Conservation (phyloP, 2,113 vertebrate species). For the Callospermophilus lateralis region DNA sequence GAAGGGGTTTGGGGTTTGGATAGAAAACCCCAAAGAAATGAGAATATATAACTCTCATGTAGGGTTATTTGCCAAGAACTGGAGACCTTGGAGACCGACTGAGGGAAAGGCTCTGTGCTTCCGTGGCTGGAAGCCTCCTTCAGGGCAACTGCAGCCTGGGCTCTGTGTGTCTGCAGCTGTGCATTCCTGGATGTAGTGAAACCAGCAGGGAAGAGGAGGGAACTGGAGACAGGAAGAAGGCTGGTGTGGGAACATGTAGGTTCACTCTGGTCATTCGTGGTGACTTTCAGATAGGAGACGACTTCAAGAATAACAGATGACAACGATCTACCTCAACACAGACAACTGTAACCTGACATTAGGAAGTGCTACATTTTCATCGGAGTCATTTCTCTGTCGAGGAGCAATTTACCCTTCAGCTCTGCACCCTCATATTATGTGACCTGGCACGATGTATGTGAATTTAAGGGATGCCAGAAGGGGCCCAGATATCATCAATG, state of each 20-base stretch:
- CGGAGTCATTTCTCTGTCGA: conserved; percentile 18
- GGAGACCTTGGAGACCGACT: background rate
- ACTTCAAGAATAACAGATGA: background rate
- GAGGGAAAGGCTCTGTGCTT: conserved; percentile 39
- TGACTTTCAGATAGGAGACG: conserved; percentile 20
- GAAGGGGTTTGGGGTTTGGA: background rate
- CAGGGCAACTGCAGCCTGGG: background rate
- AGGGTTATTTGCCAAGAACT: background rate
- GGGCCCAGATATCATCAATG: background rate
- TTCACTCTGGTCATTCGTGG: background rate
- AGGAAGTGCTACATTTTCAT: conserved; percentile 6
- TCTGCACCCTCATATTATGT: background rate
- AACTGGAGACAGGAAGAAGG: conserved; percentile 6
- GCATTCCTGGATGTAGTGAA: background rate
- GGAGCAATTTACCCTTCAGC: background rate
- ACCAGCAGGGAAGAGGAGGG: background rate
- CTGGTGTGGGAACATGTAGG: background rate
- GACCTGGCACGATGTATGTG: background rate
- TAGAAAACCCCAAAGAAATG: conserved; percentile 30
- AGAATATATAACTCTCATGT: background rate
- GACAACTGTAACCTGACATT: background rate
- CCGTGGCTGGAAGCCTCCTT: background rate
- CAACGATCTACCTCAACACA: background rate
- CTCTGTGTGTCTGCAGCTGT: background rate
- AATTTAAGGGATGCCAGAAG: conserved; percentile 12